Base-by-base conservation (phyloP, 1,140 invertebrate species). In the Hesperophylax magnus region DNA sequence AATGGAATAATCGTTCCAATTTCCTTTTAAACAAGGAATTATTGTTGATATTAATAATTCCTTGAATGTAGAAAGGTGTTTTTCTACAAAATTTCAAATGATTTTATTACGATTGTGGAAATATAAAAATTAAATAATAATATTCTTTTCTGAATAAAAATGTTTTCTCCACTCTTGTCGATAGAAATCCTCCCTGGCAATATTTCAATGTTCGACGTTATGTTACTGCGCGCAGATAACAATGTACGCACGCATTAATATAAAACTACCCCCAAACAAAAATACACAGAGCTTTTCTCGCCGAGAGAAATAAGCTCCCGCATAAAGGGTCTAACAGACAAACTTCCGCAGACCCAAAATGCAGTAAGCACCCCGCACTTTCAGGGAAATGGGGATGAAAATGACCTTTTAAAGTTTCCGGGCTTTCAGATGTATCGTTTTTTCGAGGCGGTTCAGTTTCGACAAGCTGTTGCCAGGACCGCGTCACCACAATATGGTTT, bases 211-310 rank as follows among this genome's bases (percentile, higher is more conserved):
- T 81, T 84, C 82, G 82, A 84, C 80, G 80, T 81, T 84, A 84
- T 84, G 80, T 79, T 81, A 83, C 80, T 84, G 78, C 58, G 77
- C 78, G 60, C 82, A 84, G 80, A 84, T 84, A 84, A 84, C 82
- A 84, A 81, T 81, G 80, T 84, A 78, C 80, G 80, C 74, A 84
- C 80, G 80, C 82, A 84, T 84, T 84, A 84, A 84, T 84, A 84
- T 81, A 81, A 84, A 81, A 84, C 82, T 81, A 84, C 82, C 82
- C 82, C 82, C 80, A 84, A 84, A 84, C 82, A 84, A 81, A 81
- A 84, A 84, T 84, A 84, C 67, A 58, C 75, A 74, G 81, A 83
- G 75, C 60, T 81, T 69, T 83, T 80, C 78, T 72, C 74, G 74
- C 56, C 54, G 67, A 63, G 74, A 79, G 81, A 78, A 77, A 56